Conservation (phyloP, 2,888 invertebrate species). For the Meiosimyza platycephala region DNA sequence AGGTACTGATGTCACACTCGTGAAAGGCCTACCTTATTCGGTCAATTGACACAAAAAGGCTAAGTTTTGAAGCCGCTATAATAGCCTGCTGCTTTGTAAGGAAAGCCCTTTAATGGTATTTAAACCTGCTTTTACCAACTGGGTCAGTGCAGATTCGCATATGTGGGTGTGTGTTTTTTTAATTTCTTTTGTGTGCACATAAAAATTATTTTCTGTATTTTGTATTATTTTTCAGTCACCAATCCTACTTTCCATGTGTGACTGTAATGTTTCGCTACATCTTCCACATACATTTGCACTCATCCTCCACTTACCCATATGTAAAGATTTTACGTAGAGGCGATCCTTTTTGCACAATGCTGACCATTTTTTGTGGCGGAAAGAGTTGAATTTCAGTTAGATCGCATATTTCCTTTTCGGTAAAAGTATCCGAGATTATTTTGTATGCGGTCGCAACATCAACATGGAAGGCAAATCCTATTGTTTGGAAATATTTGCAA, state of each 20-base stretch:
- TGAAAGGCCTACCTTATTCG: too few relatives aligned
- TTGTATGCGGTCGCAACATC: slow-evolving; percentile 77
- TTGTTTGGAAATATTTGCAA: slow-evolving; percentile 14
- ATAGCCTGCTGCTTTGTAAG: too few relatives aligned
- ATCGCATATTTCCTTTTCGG: slow-evolving; percentile 76
- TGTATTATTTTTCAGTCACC: too few relatives aligned
- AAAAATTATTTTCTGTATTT: slow-evolving; percentile 15
- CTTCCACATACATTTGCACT: background rate
- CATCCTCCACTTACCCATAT: slow-evolving; percentile 69
- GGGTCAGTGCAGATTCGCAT: too few relatives aligned
- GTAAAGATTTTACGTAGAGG: slow-evolving; percentile 74
- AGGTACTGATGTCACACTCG: too few relatives aligned
- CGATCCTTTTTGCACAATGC: slow-evolving; percentile 72
- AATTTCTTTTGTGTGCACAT: slow-evolving; percentile 11
- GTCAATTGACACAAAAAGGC: too few relatives aligned
- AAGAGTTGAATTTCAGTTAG: slow-evolving; percentile 74
- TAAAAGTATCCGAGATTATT: slow-evolving; percentile 74
- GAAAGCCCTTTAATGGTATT: too few relatives aligned
- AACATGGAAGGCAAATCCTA: slow-evolving; percentile 77
- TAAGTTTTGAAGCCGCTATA: too few relatives aligned
- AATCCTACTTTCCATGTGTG: slow-evolving; percentile 17
- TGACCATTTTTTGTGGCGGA: slow-evolving; percentile 71
- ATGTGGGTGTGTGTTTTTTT: background rate
- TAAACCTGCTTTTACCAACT: too few relatives aligned
- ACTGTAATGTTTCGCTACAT: background rate